These are phyloP conservation scores for Glaucopsyche alexis DNA, from an alignment of 2,888 invertebrate species.

Conservation along the genomic window DNA sequence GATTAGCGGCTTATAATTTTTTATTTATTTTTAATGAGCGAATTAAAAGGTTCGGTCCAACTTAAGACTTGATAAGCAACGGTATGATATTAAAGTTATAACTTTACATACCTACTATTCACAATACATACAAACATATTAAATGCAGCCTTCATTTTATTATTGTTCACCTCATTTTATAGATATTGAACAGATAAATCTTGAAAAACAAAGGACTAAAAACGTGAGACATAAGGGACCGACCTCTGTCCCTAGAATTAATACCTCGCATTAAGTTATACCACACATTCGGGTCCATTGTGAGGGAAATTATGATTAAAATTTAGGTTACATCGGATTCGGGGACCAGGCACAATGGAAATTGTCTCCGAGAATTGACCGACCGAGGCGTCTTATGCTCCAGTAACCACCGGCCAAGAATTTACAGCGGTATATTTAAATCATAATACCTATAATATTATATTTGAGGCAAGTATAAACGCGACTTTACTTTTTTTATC, in stretches of 20 bases:
- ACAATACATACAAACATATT: no score
- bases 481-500: no score
- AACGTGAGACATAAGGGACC: not conserved
- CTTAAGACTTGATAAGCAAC: no score
- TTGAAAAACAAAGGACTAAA: conserved; percentile 14
- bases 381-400: conserved; percentile 1
- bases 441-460: no score
- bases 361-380: not conserved
- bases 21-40: no score
- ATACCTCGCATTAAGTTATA: conserved; percentile 47
- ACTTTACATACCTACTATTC: no score
- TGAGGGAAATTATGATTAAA: conserved; percentile 27
- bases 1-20: no score
- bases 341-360: not conserved
- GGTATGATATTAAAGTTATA: no score
- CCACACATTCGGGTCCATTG: conserved; percentile 24
- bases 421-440: not conserved
- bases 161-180: not conserved
- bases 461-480: no score
- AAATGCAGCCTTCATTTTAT: no score
- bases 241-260: conserved; percentile 42
- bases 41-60: no score
- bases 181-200: conserved; percentile 12
- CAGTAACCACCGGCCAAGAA: conserved; percentile 6
- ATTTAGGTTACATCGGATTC: conserved; percentile 10